A percentile compares a stretch with the other conserved stretches of the same genome.
Conservation (phyloP, 2,888 invertebrate genomes). For the Oscheius sp. region DNA sequence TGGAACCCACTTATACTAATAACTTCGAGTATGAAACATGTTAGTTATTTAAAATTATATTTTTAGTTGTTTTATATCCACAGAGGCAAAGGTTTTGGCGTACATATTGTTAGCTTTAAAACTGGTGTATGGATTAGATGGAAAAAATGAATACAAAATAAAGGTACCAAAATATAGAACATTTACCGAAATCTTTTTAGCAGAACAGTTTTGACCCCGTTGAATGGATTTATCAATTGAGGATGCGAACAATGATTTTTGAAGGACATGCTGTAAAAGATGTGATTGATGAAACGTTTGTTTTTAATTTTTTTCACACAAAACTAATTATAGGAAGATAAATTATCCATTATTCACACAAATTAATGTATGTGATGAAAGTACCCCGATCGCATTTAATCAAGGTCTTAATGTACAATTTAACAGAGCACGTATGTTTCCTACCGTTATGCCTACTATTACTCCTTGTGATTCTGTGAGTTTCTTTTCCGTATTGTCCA, state of each 20-base stretch:
- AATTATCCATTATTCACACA: neutral
- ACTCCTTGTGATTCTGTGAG: slow-evolving; percentile 15
- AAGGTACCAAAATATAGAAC: neutral
- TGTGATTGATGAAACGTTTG: slow-evolving; percentile 33
- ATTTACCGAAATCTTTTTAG: slow-evolving; percentile 17
- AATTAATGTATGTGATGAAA: neutral
- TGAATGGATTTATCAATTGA: slow-evolving; percentile 49
- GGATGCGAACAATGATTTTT: slow-evolving; percentile 47
- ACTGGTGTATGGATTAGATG: slow-evolving; percentile 59
- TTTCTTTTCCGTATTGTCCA: neutral
- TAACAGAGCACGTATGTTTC: neutral
- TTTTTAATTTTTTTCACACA: neutral
- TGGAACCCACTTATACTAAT: neutral
- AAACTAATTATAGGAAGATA: slow-evolving; percentile 9
- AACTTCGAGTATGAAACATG: neutral
- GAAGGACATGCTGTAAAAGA: slow-evolving; percentile 47
- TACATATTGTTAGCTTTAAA: slow-evolving; percentile 57
- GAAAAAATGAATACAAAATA: slow-evolving; percentile 32
- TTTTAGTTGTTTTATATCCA: slow-evolving; percentile 49
- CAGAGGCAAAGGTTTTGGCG: slow-evolving; percentile 57
- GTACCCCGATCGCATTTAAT: neutral
- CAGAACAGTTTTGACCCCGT: neutral
- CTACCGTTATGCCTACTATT: neutral
- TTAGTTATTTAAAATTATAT: neutral
- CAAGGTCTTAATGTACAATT: neutral